These are phyloP conservation scores for Yponomeuta plumbellus DNA, from an alignment of 2,888 invertebrate genomes.

Conservation along the genomic window DNA sequence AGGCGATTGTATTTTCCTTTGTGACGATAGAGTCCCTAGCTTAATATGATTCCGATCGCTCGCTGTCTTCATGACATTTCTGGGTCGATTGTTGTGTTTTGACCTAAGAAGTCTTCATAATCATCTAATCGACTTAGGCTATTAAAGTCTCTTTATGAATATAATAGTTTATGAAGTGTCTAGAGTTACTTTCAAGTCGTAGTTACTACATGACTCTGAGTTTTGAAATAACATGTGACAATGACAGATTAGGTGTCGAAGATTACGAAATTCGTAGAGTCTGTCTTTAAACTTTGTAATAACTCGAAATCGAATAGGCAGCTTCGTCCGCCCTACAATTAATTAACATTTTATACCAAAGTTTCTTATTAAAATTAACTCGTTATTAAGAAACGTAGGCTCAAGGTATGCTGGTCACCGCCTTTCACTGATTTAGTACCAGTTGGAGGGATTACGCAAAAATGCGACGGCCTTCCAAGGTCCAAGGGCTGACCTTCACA, in stretches of 20 bases:
- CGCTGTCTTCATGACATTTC: no score
- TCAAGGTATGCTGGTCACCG: background rate
- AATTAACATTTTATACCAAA: background rate
- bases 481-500: conserved; percentile 1
- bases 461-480: background rate
- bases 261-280: background rate
- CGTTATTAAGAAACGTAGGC: background rate
- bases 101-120: no score
- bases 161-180: no score
- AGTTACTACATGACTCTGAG: background rate
- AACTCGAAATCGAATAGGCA: background rate
- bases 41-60: no score
- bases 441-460: background rate
- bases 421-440: background rate
- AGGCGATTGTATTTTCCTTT: background rate
- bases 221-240: background rate
- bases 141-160: no score
- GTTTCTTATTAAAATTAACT: background rate
- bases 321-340: background rate
- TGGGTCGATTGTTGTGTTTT: no score
- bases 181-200: no score
- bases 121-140: no score
- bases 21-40: no score
- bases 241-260: background rate
- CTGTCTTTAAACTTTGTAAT: background rate